Base-by-base conservation (phyloP, 1,140 invertebrate genomes). In the Bombus sibiricus region DNA sequence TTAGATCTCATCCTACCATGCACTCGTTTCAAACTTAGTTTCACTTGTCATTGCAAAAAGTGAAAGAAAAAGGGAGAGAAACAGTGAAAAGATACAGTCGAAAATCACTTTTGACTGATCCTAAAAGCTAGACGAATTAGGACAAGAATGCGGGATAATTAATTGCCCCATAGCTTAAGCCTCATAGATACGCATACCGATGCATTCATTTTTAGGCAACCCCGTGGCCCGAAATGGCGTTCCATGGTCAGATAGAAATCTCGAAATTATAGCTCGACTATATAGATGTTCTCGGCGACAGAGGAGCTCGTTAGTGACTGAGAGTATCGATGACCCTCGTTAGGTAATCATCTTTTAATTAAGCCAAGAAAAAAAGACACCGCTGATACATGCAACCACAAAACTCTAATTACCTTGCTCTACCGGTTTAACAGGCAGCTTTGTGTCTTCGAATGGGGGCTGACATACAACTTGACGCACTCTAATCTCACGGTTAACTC, bases 321-420 rank as follows among this genome's bases (percentile, higher is more conserved):
- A 15, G 81, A 57, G 74, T 85, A 89, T 88, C 84, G 68, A 88
- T 87, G 87, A 83, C 78, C 81, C 85, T 90, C 87, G 82, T 89
- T 90, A 89, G 66, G 83, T 89, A 89, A 88, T 90, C 83, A 88
- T 85, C 89, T 90, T 90, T 89, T 87, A 89, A 90, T 89, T 90
- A 89, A 89, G 41, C 8, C 66, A 22, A 10, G 28, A 32, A 15
- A 78, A 41, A 86, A 81, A 68, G 64, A 72, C 71, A 43, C 57
- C 83, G 87, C 69, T 37, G 68, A 59, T 53, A 53, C 18, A 53
- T 80, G 59, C 71, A 37, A 62, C 41, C n/a, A 37, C 76, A 34
- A 73, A 37, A 18, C 43, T 71, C 47, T 82, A 71, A 86, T 89
- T 86, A 83, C 71, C 87, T 86, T 80, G 79, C 77, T 71, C 74